Conservation (phyloP, 53 echinoderm and acorn worm genomes). For the Henricia sp. region DNA sequence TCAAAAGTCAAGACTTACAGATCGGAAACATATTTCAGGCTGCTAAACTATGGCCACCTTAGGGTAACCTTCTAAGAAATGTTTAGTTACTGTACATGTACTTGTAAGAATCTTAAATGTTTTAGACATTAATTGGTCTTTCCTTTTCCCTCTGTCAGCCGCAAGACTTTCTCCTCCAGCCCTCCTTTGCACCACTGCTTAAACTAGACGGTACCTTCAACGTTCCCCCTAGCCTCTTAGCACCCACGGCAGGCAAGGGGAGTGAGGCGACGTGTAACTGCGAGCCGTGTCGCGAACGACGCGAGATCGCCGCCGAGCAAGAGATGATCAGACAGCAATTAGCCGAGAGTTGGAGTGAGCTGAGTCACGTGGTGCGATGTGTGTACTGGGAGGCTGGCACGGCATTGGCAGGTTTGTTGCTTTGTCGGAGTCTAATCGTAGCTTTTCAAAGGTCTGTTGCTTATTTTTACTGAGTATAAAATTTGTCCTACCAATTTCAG, state of each 20-base stretch:
- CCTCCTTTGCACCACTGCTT: conserved; percentile 72
- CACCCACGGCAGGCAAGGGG: conserved; percentile 36
- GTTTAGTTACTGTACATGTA: too few relatives aligned
- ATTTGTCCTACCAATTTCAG: too few relatives aligned
- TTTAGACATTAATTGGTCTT: background rate
- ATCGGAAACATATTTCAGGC: too few relatives aligned
- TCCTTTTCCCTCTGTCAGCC: conserved; percentile 41
- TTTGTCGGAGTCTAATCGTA: too few relatives aligned
- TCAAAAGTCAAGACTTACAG: too few relatives aligned
- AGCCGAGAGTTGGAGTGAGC: conserved; percentile 93
- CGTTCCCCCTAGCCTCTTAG: conserved; percentile 60
- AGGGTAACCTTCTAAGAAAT: too few relatives aligned
- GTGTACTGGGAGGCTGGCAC: conserved; percentile 99
- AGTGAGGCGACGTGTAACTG: conserved; percentile 90
- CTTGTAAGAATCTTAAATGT: too few relatives aligned
- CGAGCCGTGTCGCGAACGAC: conserved; percentile 84
- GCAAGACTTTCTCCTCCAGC: conserved; percentile 88
- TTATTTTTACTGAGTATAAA: too few relatives aligned
- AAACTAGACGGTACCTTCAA: conserved; percentile 78
- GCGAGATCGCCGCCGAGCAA: conserved; percentile 91
- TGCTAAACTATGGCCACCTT: too few relatives aligned
- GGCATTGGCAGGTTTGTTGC: conserved; percentile 90
- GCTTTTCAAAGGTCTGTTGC: too few relatives aligned
- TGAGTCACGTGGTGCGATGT: conserved; percentile 94
- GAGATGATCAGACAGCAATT: conserved; percentile 89